These are phyloP conservation scores for Phallusia fumigata DNA, from an alignment of 23 tunicate species.

Conservation along the genomic window DNA sequence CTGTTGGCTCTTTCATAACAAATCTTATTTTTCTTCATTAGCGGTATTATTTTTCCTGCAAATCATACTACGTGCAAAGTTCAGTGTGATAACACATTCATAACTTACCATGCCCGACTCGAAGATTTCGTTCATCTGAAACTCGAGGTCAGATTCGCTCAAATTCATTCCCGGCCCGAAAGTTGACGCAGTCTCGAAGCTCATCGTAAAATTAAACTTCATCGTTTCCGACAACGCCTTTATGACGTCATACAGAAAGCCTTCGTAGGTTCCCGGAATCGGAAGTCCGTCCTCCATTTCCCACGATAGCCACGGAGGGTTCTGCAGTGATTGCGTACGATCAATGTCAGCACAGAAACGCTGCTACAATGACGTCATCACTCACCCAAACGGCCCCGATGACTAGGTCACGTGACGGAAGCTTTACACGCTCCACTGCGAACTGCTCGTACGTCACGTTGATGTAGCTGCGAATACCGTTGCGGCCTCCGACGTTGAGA, in stretches of 20 bases:
- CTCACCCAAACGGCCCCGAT: conserved; percentile 55
- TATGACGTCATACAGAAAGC: conserved; percentile 48
- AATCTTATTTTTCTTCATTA: no score
- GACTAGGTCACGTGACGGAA: conserved; percentile 34
- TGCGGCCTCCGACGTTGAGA: conserved; percentile 47
- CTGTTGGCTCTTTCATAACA: no score
- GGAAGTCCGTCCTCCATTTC: conserved; percentile 31
- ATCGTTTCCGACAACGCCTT: conserved; percentile 23
- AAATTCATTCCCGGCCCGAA: conserved; percentile 36
- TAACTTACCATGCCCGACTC: conserved; percentile 29
- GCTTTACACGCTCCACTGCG: conserved; percentile 15
- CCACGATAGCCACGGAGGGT: conserved; percentile 67
- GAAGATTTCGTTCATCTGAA: conserved; percentile 33
- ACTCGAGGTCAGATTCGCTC: conserved; percentile 28
- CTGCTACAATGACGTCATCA: neutral
- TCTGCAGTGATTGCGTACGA: conserved; percentile 6
- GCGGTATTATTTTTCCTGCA: no score
- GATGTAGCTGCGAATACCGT: conserved; percentile 32
- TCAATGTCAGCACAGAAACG: neutral
- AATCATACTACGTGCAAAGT: no score
- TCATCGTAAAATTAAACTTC: conserved; percentile 35
- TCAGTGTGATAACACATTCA: no score
- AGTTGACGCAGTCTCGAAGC: conserved; percentile 28
- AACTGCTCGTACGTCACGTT: conserved; percentile 41
- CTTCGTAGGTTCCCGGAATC: conserved; percentile 39